These are phyloP conservation scores for Zoanthus sansibaricus DNA, from an alignment of 92 coral and sea anemone species.

Conservation along the genomic window DNA sequence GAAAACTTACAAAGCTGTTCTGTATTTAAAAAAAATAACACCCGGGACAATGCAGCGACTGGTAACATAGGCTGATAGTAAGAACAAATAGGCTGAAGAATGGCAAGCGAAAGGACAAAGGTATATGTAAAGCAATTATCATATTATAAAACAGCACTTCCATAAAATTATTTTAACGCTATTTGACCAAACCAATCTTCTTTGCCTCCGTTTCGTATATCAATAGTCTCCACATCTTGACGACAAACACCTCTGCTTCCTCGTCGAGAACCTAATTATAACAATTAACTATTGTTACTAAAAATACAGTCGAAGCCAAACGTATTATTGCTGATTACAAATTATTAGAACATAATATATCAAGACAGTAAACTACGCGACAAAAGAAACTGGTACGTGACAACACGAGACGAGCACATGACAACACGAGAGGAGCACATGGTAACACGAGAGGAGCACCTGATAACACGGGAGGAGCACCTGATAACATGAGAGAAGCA, in stretches of 20 bases:
- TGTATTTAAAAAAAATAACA: neutral
- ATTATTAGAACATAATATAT: neutral
- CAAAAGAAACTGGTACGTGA: neutral
- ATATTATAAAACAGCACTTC: neutral
- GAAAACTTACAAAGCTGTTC: neutral
- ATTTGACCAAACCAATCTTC: slow-evolving; percentile 99
- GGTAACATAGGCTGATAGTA: neutral
- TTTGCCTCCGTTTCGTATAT: slow-evolving; percentile 99
- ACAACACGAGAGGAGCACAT: too few relatives aligned
- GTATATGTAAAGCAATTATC: neutral
- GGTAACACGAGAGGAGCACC: too few relatives aligned
- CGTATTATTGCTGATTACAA: neutral
- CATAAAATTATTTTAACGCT: slow-evolving; percentile 26
- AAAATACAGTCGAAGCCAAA: neutral
- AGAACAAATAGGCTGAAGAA: neutral
- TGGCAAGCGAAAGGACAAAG: neutral
- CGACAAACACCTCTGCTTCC: slow-evolving; percentile 99
- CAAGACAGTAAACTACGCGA: neutral
- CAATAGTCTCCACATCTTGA: slow-evolving; percentile 99
- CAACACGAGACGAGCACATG: too few relatives aligned
- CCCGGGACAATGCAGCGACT: neutral
- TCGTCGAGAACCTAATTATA: slow-evolving; percentile 90
- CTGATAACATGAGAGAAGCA: too few relatives aligned
- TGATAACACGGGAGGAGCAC: too few relatives aligned
- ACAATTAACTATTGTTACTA: neutral